Evolutionary conservation across 1,140 invertebrate species (phyloP).

Genomic region (Conopomorpha cramerella): DNA sequence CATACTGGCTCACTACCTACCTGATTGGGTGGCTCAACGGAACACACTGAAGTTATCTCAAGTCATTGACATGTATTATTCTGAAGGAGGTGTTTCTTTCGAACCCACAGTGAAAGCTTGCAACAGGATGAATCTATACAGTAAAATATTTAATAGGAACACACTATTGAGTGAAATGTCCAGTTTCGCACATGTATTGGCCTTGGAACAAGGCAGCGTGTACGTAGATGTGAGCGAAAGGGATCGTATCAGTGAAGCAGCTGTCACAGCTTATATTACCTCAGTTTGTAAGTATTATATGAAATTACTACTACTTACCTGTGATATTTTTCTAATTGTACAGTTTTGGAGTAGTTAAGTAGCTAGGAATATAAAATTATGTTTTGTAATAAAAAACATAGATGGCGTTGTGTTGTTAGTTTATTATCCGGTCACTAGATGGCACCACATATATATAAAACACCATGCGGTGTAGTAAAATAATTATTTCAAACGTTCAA

Average conservation of each 20-base stretch:
- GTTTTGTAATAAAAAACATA: too few relatives aligned
- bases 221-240: slow-evolving; percentile 41
- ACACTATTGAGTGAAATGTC: slow-evolving; percentile 38
- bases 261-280: slow-evolving; percentile 35
- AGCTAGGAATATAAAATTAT: too few relatives aligned
- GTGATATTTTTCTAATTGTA: too few relatives aligned
- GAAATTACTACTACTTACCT: too few relatives aligned
- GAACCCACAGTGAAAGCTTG: slow-evolving; percentile 62
- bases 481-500: too few relatives aligned
- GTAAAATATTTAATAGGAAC: slow-evolving; percentile 30
- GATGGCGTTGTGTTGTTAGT: too few relatives aligned
- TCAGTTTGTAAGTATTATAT: slow-evolving; percentile 57
- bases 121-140: slow-evolving; percentile 56
- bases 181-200: slow-evolving; percentile 41
- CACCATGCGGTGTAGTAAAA: too few relatives aligned
- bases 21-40: slow-evolving; percentile 53
- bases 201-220: slow-evolving; percentile 40
- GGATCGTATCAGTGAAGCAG: slow-evolving; percentile 34
- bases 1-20: slow-evolving; percentile 62
- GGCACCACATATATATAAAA: too few relatives aligned
- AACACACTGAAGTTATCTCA: slow-evolving; percentile 65
- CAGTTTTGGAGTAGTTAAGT: too few relatives aligned
- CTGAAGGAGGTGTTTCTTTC: slow-evolving; percentile 63
- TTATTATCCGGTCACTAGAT: too few relatives aligned
- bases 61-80: slow-evolving; percentile 73